Evolutionary conservation across 2,797 vertebrate genomes (phyloP).

Genomic region (Tympanoctomys barrerae): DNA sequence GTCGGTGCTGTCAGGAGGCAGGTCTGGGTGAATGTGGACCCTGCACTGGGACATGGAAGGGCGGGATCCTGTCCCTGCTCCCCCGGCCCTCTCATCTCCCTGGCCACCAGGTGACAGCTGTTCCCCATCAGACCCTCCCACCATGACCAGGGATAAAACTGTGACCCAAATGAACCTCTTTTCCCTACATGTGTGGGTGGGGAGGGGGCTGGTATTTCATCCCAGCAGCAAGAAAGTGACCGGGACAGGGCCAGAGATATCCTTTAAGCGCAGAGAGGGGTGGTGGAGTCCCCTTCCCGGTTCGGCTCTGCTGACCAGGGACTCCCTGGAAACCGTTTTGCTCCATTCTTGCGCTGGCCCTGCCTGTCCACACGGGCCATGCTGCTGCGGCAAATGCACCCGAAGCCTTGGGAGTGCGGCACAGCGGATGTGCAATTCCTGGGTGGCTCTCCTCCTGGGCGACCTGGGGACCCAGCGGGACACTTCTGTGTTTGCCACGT

Average conservation of each 20-base stretch:
- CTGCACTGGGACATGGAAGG: background rate
- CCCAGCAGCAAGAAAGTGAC: background rate
- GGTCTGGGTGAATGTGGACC: background rate
- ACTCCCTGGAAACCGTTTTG: accelerated
- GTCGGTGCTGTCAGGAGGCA: background rate
- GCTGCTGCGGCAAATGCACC: accelerated
- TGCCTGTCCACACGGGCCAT: accelerated
- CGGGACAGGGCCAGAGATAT: background rate
- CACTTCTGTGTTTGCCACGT: too few species aligned
- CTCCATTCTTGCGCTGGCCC: accelerated
- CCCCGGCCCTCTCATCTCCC: background rate
- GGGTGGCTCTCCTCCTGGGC: background rate
- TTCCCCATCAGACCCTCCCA: background rate
- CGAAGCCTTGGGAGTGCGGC: background rate
- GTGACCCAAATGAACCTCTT: background rate
- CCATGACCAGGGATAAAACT: background rate
- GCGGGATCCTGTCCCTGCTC: background rate
- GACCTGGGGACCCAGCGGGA: background rate
- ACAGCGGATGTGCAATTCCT: background rate
- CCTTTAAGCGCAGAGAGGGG: background rate
- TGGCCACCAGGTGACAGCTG: background rate
- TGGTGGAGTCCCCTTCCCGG: background rate
- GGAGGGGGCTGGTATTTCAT: background rate
- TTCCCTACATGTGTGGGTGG: background rate
- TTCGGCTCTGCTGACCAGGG: background rate